Evolutionary conservation across 2,113 vertebrate genomes (phyloP).

Genomic region (Barbus barbus): DNA sequence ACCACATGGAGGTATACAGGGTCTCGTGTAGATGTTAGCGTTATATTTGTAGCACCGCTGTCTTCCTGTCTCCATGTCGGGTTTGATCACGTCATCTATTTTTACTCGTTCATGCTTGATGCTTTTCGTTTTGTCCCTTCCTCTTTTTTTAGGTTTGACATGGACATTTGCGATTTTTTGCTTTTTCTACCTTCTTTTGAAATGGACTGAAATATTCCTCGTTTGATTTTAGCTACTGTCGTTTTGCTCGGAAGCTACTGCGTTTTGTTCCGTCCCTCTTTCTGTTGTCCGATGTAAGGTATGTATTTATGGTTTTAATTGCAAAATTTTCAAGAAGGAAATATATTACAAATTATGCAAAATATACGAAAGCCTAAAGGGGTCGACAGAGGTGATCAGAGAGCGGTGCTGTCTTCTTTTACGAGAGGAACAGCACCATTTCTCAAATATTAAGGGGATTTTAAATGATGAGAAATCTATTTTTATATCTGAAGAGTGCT

Average conservation of each 20-base stretch:
- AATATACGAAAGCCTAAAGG: slow-evolving; percentile 70
- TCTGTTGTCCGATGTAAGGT: slow-evolving; percentile 82
- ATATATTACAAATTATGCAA: slow-evolving; percentile 79
- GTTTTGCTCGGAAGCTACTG: slow-evolving; percentile 80
- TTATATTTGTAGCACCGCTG: slow-evolving; percentile 96
- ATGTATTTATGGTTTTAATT: slow-evolving; percentile 75
- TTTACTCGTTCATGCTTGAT: slow-evolving; percentile 47
- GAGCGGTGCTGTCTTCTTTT: slow-evolving; percentile 64
- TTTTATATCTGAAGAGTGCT: slow-evolving; percentile 73
- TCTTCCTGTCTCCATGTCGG: slow-evolving; percentile 72
- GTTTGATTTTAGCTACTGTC: slow-evolving; percentile 59
- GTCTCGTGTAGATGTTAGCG: slow-evolving; percentile 98
- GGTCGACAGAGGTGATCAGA: slow-evolving; percentile 54
- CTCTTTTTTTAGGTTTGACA: slow-evolving; percentile 81
- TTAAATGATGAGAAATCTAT: slow-evolving; percentile 79
- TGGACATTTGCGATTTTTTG: slow-evolving; percentile 33
- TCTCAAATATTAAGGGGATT: slow-evolving; percentile 76
- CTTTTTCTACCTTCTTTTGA: slow-evolving; percentile 30
- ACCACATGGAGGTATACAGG: slow-evolving; percentile 92
- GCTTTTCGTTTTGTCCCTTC: slow-evolving; percentile 71
- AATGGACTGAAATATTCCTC: slow-evolving; percentile 30
- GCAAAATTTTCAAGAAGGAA: slow-evolving; percentile 66
- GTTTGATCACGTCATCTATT: slow-evolving; percentile 13
- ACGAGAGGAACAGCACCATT: slow-evolving; percentile 51
- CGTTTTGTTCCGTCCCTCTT: slow-evolving; percentile 84